Evolutionary conservation across 2,797 vertebrate species (phyloP).

Genomic region (Myotis planiceps): DNA sequence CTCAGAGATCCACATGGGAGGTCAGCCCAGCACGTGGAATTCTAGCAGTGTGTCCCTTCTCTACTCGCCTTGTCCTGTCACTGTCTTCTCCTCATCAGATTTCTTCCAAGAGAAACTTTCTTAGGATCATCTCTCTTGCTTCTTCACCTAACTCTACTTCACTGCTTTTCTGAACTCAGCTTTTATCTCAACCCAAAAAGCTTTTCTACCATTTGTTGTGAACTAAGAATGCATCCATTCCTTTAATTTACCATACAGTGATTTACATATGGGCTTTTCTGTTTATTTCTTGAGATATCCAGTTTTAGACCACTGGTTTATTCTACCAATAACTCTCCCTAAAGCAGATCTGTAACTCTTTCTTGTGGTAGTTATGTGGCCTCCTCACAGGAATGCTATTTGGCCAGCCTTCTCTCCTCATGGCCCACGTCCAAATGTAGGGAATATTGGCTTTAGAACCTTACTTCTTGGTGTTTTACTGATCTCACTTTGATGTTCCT

Average conservation of each 20-base stretch:
- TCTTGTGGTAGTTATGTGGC: not conserved
- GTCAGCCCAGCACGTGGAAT: not conserved
- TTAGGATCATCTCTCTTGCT: not conserved
- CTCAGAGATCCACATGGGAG: not conserved
- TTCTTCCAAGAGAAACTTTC: not conserved
- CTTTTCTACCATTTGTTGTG: not conserved
- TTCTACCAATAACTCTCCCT: not conserved
- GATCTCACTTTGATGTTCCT: not conserved
- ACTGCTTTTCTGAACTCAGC: not conserved
- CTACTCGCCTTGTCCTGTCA: not conserved
- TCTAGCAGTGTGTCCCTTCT: not conserved
- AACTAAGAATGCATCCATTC: not conserved
- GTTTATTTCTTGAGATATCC: constrained; percentile 12
- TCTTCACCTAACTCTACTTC: not conserved
- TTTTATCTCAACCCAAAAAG: not conserved
- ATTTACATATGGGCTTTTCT: not conserved
- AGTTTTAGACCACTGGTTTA: not conserved
- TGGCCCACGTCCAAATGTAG: not conserved
- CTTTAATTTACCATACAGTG: not conserved
- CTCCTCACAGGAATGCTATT: not conserved
- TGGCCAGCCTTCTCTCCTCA: not conserved
- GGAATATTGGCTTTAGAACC: not conserved
- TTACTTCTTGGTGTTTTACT: not conserved
- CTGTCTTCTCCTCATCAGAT: not conserved
- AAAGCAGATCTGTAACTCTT: not conserved